phyloP scores from a whole-genome alignment of 2,888 invertebrate species.

The Zaprionus obscuricornis region DNA sequence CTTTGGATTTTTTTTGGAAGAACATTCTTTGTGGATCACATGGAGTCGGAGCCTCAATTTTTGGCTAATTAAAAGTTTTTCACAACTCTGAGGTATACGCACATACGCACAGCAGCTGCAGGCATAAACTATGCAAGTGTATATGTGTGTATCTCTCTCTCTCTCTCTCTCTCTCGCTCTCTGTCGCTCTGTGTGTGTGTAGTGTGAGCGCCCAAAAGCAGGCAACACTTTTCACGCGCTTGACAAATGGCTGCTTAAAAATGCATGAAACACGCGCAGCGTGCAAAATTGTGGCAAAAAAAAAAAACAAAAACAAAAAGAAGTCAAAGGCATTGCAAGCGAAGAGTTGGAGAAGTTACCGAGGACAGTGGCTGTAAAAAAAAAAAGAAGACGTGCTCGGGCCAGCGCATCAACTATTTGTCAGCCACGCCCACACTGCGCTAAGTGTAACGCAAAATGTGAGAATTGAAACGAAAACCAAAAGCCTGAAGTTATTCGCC shows the following conservation, averaged over 20 bases:
- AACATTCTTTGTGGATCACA: slow-evolving; percentile 3
- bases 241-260: slow-evolving; percentile 73
- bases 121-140: background rate
- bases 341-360: background rate
- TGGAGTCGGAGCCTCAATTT: slow-evolving; percentile 1
- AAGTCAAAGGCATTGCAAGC: background rate
- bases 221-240: slow-evolving; percentile 55
- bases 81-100: background rate
- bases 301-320: background rate
- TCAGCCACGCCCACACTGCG: slow-evolving; percentile 38
- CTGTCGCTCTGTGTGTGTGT: slow-evolving; percentile 7
- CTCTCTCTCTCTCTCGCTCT: too few species aligned
- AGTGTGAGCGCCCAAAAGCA: slow-evolving; percentile 30
- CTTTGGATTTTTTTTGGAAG: background rate
- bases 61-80: slow-evolving; percentile 3
- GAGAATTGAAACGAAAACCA: too few species aligned
- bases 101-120: background rate
- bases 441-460: slow-evolving; percentile 23
- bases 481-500: slow-evolving; percentile 10
- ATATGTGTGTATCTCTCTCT: slow-evolving; percentile 6
- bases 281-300: slow-evolving; percentile 19
- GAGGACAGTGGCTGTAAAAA: background rate
- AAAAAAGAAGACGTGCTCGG: slow-evolving; percentile 1
- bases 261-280: slow-evolving; percentile 61
- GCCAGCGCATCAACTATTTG: slow-evolving; percentile 46